These are phyloP conservation scores for Gymnopithys bicolor DNA, from an alignment of 2,797 vertebrate species.

Conservation along the genomic window DNA sequence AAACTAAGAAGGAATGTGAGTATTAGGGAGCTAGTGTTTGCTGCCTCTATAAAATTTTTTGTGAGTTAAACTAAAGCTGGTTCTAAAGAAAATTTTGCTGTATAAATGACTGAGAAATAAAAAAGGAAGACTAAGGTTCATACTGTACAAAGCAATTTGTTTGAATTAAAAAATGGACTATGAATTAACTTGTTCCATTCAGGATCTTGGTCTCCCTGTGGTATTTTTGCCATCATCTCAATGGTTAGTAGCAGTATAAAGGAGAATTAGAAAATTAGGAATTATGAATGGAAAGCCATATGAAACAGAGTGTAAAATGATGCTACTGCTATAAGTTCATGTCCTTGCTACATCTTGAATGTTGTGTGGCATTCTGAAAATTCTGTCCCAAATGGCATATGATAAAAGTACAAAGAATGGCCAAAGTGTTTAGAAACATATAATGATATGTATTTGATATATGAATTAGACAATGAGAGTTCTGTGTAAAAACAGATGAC, in stretches of 20 bases:
- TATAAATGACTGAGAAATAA: not conserved
- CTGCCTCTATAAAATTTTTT: not conserved
- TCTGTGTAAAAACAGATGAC: not conserved
- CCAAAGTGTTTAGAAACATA: not conserved
- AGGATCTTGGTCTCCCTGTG: not conserved
- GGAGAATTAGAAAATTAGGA: not conserved
- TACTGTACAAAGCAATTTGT: not conserved
- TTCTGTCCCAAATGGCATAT: not conserved
- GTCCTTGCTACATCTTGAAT: not conserved
- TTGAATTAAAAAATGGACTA: not conserved
- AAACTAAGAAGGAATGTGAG: not conserved
- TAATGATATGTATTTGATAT: not conserved
- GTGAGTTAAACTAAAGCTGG: not conserved
- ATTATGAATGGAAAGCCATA: not conserved
- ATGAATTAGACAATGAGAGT: not conserved
- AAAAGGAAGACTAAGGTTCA: not conserved
- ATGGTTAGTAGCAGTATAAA: not conserved
- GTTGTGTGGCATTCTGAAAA: not conserved
- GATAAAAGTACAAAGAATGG: not conserved
- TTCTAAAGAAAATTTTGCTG: not conserved
- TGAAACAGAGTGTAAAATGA: not conserved
- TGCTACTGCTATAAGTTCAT: not conserved
- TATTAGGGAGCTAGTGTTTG: not conserved
- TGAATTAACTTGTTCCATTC: not conserved
- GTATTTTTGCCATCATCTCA: not conserved